Evolutionary conservation across 2,113 vertebrate genomes (phyloP).

Genomic region (Catharus minimus): DNA sequence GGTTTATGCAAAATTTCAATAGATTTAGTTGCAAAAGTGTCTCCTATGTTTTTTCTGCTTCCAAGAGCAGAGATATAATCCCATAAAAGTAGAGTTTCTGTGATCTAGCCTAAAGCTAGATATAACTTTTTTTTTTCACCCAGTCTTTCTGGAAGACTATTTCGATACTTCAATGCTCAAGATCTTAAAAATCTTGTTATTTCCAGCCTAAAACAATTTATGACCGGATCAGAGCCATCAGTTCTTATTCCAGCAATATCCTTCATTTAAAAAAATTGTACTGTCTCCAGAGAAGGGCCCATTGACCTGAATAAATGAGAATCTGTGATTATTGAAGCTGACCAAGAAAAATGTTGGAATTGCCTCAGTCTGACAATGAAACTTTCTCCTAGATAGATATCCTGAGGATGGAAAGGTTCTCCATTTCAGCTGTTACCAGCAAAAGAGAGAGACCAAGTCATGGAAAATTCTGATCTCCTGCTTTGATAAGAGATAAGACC

Average conservation of each 20-base stretch:
- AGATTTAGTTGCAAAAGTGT: neutral
- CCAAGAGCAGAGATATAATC: neutral
- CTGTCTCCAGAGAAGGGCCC: neutral
- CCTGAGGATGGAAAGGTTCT: neutral
- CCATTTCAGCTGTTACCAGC: neutral
- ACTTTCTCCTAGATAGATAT: neutral
- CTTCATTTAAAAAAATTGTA: neutral
- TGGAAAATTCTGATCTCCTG: neutral
- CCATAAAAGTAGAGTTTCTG: neutral
- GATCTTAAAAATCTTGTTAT: neutral
- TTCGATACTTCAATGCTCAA: neutral
- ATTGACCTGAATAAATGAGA: neutral
- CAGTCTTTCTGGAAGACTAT: neutral
- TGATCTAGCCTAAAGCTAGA: neutral
- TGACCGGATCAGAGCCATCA: neutral
- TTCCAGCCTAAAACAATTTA: neutral
- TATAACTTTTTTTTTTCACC: neutral
- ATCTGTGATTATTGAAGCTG: neutral
- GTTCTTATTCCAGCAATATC: neutral
- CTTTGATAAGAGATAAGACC: neutral
- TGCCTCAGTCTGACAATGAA: neutral
- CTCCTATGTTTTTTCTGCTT: neutral
- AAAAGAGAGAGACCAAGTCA: neutral
- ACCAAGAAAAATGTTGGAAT: constrained; percentile 3
- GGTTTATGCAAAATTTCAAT: neutral